phyloP scores from a whole-genome alignment of 2,888 invertebrate species.

The Hanleya hanleyi region DNA sequence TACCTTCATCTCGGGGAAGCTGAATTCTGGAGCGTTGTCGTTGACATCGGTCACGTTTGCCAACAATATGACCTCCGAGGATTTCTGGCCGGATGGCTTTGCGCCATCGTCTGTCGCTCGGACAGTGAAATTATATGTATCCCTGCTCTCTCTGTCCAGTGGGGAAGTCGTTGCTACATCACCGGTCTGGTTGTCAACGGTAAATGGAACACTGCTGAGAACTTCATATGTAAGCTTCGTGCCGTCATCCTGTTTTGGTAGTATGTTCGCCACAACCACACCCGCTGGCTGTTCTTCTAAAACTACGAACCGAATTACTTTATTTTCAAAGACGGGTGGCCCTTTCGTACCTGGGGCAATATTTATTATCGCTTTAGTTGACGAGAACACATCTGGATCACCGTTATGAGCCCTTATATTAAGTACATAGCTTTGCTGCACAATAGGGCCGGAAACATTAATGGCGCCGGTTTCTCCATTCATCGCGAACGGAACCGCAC shows the following conservation, averaged over 20 bases:
- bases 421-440: not conserved
- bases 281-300: not conserved
- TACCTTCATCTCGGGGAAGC: not conserved
- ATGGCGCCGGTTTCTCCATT: not conserved
- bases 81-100: not conserved
- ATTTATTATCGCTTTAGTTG: not conserved
- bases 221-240: not conserved
- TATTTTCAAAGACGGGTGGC: not conserved
- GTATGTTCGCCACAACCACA: not conserved
- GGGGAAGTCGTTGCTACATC: not conserved
- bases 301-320: not conserved
- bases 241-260: not conserved
- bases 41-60: not conserved
- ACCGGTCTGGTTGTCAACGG: not conserved
- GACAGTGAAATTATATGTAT: not conserved
- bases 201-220: constrained; percentile 3
- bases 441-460: not conserved
- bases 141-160: not conserved
- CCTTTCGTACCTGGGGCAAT: not conserved
- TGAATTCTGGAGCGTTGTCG: not conserved
- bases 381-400: not conserved
- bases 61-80: not conserved
- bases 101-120: not conserved
- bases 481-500: not conserved
- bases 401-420: not conserved